Base-by-base conservation (phyloP, 2,888 invertebrate species). In the Anoplius nigerrimus region DNA sequence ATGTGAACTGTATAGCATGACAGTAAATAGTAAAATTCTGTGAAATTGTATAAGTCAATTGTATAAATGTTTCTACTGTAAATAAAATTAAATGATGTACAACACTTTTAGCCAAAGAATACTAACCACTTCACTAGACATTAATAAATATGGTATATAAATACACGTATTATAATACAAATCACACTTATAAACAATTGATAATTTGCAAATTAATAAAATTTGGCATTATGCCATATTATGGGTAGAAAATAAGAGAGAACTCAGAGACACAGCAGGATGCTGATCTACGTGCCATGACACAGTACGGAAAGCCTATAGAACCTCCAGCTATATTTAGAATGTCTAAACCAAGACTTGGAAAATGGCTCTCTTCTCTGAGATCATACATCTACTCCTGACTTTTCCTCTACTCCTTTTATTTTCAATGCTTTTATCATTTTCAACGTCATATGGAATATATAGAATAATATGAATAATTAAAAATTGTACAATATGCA, bases 321-420 rank as follows among this genome's bases (percentile, higher is more conserved):
- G 81, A 85, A 82, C 83, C 83, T 82, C 78, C 71, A 73, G 81
- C 83, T 89, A 89, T 85, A 87, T 86, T 87, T 89, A 89, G 88
- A 85, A 73, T 79, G 82, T 87, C 88, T 87, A 88, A 88, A 88
- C 88, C 85, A 86, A 87, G 87, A 87, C 86, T 86, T 86, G 85
- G 87, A 87, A 87, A 89, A 86, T 87, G 85, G 84, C 85, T 87
- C 87, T 85, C 80, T 80, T 81, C 75, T 75, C 79, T 72, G 78
- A 82, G 75, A 78, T 71, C 74, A 74, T 70, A 72, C 70, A 70
- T 63, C 64, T 70, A 77, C 76, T 60, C 58, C 68, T 34, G 34
- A 34, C 34, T 34, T 34, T 34, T 34, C 68, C 68, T 54, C 46
- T 22, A 20, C 45, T 63, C 34, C 55, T 68, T 68, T 71, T 63